Conservation (phyloP, 2,888 invertebrate genomes). For the Meta bourneti region DNA sequence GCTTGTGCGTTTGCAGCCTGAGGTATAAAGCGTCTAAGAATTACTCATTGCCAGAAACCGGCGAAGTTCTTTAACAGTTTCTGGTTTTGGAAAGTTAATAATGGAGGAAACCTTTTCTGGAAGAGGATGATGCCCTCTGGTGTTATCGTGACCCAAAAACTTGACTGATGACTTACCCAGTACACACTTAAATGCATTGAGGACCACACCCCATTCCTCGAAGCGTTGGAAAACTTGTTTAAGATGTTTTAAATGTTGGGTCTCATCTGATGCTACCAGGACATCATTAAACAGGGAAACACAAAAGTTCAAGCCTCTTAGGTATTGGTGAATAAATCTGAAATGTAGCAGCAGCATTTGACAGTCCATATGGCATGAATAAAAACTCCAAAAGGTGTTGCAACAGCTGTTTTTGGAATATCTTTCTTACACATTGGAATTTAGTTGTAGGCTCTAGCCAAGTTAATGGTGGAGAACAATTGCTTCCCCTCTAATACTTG, state of each 20-base stretch:
- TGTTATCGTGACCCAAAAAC: conserved; percentile 51
- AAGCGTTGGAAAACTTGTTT: too few relatives aligned
- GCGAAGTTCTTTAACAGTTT: too few relatives aligned
- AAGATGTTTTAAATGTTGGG: conserved; percentile 32
- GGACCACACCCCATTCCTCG: conserved; percentile 25
- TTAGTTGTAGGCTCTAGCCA: not conserved
- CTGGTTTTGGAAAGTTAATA: conserved; percentile 48
- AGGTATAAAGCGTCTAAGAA: conserved; percentile 58
- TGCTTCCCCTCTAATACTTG: not conserved
- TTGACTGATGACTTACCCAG: conserved; percentile 12
- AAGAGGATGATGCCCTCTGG: conserved; percentile 13
- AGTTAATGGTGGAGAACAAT: not conserved
- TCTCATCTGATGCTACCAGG: conserved; percentile 13
- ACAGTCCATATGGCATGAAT: too few relatives aligned
- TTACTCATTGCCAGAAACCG: conserved; percentile 63
- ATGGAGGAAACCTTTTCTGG: conserved; percentile 64
- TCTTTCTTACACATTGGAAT: too few relatives aligned
- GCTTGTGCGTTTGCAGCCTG: conserved; percentile 11
- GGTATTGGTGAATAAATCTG: too few relatives aligned
- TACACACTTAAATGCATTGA: too few relatives aligned
- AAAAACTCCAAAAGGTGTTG: too few relatives aligned
- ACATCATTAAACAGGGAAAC: too few relatives aligned
- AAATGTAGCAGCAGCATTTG: too few relatives aligned
- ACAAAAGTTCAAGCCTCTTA: too few relatives aligned
- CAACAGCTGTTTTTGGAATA: too few relatives aligned